These are phyloP conservation scores for Trinorchestia longiramus DNA, from an alignment of 1,140 invertebrate species.

Conservation along the genomic window DNA sequence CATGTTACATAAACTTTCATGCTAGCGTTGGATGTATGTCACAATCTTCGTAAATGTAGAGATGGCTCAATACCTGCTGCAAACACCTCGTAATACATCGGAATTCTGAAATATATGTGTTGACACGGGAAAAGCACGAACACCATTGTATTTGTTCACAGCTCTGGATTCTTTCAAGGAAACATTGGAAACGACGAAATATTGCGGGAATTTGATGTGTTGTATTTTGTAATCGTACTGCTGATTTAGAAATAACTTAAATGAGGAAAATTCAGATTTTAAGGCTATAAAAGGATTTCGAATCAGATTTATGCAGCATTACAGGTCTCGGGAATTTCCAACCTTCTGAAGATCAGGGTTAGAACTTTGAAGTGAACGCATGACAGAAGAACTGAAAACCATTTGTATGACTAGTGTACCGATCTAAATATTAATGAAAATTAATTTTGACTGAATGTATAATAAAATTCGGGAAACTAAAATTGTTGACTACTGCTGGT, in stretches of 20 bases:
- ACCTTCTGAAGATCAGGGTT: no score
- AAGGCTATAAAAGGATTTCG: background rate
- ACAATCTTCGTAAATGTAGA: background rate
- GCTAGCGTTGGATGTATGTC: background rate
- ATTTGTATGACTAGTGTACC: no score
- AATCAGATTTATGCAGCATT: no score
- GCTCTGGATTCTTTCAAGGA: background rate
- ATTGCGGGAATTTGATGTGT: background rate
- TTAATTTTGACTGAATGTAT: no score
- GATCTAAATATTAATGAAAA: no score
- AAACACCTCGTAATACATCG: background rate
- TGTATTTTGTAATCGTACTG: background rate
- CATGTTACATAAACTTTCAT: constrained; percentile 23
- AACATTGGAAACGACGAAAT: background rate
- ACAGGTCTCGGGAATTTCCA: no score
- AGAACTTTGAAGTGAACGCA: no score
- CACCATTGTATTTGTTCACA: background rate
- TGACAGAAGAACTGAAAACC: no score
- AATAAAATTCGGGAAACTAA: no score
- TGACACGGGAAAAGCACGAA: background rate
- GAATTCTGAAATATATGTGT: background rate
- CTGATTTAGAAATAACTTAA: background rate
- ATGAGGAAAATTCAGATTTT: background rate
- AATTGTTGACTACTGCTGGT: no score
- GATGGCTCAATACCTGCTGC: constrained; percentile 3